Conservation (phyloP, 2,797 vertebrate genomes). For the Hypotaenidia philippensis region DNA sequence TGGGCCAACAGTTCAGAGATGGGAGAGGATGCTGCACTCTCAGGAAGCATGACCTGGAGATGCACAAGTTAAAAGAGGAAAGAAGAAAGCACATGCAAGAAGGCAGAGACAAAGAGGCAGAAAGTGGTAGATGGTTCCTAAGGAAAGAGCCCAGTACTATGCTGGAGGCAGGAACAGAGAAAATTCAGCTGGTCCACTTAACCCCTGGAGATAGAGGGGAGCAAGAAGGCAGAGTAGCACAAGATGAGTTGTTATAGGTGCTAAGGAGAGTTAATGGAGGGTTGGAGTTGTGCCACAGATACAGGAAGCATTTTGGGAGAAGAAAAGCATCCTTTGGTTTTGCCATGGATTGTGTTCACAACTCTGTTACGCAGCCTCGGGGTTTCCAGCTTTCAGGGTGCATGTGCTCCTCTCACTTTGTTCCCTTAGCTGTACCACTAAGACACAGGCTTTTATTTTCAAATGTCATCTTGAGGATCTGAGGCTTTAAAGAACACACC, state of each 20-base stretch:
- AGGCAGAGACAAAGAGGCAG: not conserved
- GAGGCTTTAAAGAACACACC: not conserved
- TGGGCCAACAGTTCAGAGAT: not conserved
- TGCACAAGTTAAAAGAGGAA: not conserved
- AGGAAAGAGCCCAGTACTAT: not conserved
- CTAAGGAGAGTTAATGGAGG: not conserved
- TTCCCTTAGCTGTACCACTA: not conserved
- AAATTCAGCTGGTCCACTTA: not conserved
- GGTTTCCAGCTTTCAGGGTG: not conserved
- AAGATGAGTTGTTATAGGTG: not conserved
- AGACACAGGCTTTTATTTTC: not conserved
- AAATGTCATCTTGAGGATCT: not conserved
- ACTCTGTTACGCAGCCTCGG: rapidly evolving
- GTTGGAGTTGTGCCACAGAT: not conserved
- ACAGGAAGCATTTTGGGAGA: not conserved
- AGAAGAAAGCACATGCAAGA: not conserved
- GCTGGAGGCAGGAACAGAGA: not conserved
- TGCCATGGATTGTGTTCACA: not conserved
- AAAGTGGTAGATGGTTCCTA: not conserved
- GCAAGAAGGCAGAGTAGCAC: not conserved
- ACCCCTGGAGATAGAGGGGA: not conserved
- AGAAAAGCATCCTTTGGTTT: not conserved
- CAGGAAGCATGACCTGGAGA: not conserved
- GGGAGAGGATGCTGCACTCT: not conserved
- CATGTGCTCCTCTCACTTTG: not conserved